A percentile compares a stretch with the other conserved stretches of the same genome.
These are phyloP conservation scores for Caretta caretta DNA, from an alignment of 2,113 vertebrate species.

Conservation along the genomic window DNA sequence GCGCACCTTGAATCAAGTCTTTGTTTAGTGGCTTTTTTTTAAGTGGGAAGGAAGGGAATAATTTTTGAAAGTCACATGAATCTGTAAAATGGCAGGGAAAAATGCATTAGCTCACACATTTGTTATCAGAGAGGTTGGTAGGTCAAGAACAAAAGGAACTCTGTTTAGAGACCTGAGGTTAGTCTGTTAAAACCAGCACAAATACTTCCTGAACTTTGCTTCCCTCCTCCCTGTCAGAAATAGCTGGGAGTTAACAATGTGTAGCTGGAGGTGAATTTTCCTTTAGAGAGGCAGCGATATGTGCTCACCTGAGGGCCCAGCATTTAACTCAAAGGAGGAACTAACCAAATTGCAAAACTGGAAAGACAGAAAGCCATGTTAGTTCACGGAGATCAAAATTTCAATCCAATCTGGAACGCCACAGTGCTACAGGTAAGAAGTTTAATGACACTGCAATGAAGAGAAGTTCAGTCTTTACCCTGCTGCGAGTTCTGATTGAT, in stretches of 20 bases:
- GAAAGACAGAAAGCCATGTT: not conserved
- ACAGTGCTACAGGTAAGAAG: rapidly evolving
- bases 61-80: not conserved
- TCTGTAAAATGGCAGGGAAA: not conserved
- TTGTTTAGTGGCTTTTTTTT: rapidly evolving
- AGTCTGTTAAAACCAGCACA: not conserved
- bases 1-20: not conserved
- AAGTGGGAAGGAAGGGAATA: not conserved
- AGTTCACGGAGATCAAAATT: not conserved
- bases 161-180: slow-evolving; percentile 38
- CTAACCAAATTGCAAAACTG: not conserved
- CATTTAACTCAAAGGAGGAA: rapidly evolving
- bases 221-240: not conserved
- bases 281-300: not conserved
- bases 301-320: slow-evolving; percentile 42
- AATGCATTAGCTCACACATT: not conserved
- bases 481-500: rapidly evolving
- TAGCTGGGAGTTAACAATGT: not conserved
- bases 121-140: slow-evolving; percentile 48
- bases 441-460: not conserved
- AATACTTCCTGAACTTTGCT: slow-evolving; percentile 65
- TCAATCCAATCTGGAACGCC: rapidly evolving
- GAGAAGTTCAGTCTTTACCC: not conserved
- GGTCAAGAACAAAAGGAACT: slow-evolving; percentile 70
- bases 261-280: slow-evolving; percentile 6